Base-by-base conservation (phyloP, 2,888 invertebrate species). In the Trichopria drosophilae region DNA sequence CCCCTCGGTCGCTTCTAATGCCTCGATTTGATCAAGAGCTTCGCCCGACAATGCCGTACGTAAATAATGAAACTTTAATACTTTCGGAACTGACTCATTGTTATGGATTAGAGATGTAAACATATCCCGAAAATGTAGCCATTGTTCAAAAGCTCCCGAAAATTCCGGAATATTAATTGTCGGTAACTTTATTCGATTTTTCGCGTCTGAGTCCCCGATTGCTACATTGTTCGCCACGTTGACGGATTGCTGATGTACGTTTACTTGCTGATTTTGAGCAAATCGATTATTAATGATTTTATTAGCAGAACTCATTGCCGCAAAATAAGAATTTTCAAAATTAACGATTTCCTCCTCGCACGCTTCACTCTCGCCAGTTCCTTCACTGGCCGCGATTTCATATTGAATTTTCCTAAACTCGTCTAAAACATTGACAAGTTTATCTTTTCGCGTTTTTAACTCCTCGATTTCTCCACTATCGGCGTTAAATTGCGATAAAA, bases 141-240 rank as follows among this genome's bases (percentile, higher is more conserved):
- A n/a, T n/a, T n/a, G n/a, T n/a, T n/a, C n/a, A n/a, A n/a, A n/a
- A n/a, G 15, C 23, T 10, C 55, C 57, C 34, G 58, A 50, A 37
- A 59, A 59, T 36, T 36, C 50, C 6, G 57, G 59, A n/a, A 58
- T 23, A 20, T 44, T 20, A 15, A 58, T 53, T 10, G 13, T 32
- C 1, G 57, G 53, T 18, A 56, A 23, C 15, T 44, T 29, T n/a
- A 26, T 12, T 12, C 10, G 6, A 24, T 19, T n/a, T n/a, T n/a
- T n/a, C n/a, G n/a, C n/a, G n/a, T n/a, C n/a, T n/a, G n/a, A n/a
- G n/a, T n/a, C n/a, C n/a, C n/a, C n/a, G n/a, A n/a, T n/a, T n/a
- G n/a, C n/a, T n/a, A n/a, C n/a, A n/a, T n/a, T n/a, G n/a, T n/a
- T n/a, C n/a, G n/a, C n/a, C n/a, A n/a, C n/a, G n/a, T n/a, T n/a